Evolutionary conservation across 2,113 vertebrate genomes (phyloP).

Genomic region (Sphaerodactylus townsendi): DNA sequence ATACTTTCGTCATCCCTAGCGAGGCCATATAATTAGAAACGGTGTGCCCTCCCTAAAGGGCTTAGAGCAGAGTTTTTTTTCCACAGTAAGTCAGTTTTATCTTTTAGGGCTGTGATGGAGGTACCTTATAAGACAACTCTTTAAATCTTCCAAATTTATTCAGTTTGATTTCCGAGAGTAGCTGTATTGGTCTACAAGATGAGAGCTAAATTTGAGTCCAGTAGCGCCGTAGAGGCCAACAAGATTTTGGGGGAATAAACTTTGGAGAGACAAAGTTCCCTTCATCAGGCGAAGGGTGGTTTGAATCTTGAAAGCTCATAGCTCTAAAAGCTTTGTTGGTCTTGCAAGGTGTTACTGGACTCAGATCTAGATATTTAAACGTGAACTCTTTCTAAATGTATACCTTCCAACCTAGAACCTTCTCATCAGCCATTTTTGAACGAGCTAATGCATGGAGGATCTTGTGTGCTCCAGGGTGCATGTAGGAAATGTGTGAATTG

Average conservation of each 20-base stretch:
- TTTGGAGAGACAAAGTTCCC: no score
- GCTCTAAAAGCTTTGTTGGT: no score
- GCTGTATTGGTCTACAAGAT: no score
- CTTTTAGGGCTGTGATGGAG: not conserved
- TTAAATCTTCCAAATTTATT: not conserved
- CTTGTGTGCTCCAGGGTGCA: not conserved
- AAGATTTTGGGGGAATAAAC: no score
- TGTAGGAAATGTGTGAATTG: not conserved
- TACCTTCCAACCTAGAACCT: not conserved
- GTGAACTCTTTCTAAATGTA: not conserved
- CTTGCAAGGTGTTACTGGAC: no score
- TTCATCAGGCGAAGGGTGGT: no score
- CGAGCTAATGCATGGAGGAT: not conserved
- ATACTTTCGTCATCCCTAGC: slow-evolving; percentile 2
- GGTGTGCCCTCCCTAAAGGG: slow-evolving; percentile 13
- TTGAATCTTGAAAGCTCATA: no score
- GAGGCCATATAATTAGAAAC: slow-evolving; percentile 6
- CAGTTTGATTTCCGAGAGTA: no score
- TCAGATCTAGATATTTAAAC: no score
- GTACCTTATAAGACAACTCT: not conserved
- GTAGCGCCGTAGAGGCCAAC: no score
- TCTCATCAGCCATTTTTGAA: not conserved
- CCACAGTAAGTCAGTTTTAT: not conserved
- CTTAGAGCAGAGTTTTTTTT: not conserved
- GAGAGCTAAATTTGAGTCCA: not conserved